Evolutionary conservation across 1,140 invertebrate species (phyloP).

Genomic region (Drusus annulatus): DNA sequence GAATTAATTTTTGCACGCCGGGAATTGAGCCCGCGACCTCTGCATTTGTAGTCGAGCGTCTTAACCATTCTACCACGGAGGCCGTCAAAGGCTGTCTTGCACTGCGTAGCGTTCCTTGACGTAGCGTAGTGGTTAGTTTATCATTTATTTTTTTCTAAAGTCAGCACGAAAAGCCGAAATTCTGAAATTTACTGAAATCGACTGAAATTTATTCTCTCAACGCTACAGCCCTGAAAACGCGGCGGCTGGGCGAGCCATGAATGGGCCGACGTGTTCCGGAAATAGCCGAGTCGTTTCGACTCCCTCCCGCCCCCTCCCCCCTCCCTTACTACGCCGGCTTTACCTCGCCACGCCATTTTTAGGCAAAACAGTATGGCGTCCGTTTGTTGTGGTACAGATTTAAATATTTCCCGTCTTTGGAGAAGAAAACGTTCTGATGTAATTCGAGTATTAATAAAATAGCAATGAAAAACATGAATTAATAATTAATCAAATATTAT

Average conservation of each 20-base stretch:
- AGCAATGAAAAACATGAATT: neutral
- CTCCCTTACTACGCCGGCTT: neutral
- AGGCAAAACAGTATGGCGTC: constrained; percentile 18
- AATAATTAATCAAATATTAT: neutral
- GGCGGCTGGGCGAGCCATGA: constrained; percentile 23
- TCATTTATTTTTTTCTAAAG: too few species aligned
- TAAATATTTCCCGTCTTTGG: neutral
- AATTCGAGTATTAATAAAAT: neutral
- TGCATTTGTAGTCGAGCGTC: too few species aligned
- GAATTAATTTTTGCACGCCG: too few species aligned
- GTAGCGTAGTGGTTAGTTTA: too few species aligned
- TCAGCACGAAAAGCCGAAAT: too few species aligned
- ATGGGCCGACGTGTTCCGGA: constrained; percentile 12
- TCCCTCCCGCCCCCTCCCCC: neutral
- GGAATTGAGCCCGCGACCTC: too few species aligned
- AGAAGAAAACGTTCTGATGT: neutral
- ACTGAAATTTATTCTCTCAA: too few species aligned
- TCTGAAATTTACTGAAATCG: too few species aligned
- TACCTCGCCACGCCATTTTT: constrained; percentile 38
- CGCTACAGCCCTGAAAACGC: neutral
- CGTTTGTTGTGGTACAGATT: neutral
- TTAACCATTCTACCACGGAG: too few species aligned
- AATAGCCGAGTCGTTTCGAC: constrained; percentile 34
- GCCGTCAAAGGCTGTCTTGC: too few species aligned
- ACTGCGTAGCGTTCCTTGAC: too few species aligned